A percentile compares a stretch with the other conserved stretches of the same genome.
Evolutionary conservation across 2,888 invertebrate genomes (phyloP).

Genomic region (Pardosa pseudoannulata): DNA sequence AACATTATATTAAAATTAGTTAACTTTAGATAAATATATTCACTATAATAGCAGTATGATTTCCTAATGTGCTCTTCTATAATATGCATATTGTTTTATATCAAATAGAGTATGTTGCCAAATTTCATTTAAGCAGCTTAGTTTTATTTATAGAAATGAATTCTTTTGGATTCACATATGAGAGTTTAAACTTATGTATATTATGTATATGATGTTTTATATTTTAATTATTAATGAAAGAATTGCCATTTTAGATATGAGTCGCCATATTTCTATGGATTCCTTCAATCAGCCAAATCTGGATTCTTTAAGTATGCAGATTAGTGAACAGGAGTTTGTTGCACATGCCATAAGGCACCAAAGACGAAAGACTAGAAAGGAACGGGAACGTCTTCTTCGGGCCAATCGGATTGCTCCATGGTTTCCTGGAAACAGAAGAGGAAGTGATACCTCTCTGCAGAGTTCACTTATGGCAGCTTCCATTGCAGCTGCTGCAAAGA

Average conservation of each 20-base stretch:
- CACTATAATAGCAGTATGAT: too few relatives aligned
- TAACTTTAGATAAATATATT: too few relatives aligned
- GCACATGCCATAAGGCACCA: slow-evolving; percentile 64
- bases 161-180: too few relatives aligned
- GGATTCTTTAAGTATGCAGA: slow-evolving; percentile 71
- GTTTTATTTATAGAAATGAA: too few relatives aligned
- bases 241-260: slow-evolving; percentile 52
- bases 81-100: too few relatives aligned
- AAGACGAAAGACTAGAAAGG: slow-evolving; percentile 72
- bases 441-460: slow-evolving; percentile 71
- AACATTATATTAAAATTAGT: too few relatives aligned
- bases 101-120: too few relatives aligned
- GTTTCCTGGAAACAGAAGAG: slow-evolving; percentile 60
- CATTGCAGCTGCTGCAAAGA: slow-evolving; percentile 24
- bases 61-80: too few relatives aligned
- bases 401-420: slow-evolving; percentile 65
- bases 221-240: too few relatives aligned
- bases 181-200: too few relatives aligned
- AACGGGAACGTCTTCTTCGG: slow-evolving; percentile 59
- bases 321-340: slow-evolving; percentile 72
- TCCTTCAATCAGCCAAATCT: slow-evolving; percentile 68
- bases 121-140: too few relatives aligned
- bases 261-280: slow-evolving; percentile 68
- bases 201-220: too few relatives aligned
- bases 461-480: slow-evolving; percentile 53